A percentile compares a stretch with the other conserved stretches of the same genome.
These are phyloP conservation scores for Heliconius nattereri DNA, from an alignment of 1,140 invertebrate species.

Conservation along the genomic window DNA sequence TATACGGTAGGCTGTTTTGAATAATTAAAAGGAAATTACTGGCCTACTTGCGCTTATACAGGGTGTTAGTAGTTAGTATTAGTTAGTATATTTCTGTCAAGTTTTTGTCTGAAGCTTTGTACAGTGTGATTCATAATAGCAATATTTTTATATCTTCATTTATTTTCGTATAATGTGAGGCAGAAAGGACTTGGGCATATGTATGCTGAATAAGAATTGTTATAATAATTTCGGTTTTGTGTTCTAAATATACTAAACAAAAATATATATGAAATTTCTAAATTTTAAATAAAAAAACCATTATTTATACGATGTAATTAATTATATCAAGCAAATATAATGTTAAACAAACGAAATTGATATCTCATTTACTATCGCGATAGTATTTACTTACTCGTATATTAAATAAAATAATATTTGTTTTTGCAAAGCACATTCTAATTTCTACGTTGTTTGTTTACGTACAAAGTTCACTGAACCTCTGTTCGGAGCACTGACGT, in stretches of 20 bases:
- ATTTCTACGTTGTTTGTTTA: slow-evolving; percentile 25
- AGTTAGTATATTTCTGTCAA: background rate
- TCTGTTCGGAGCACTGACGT: slow-evolving; percentile 26
- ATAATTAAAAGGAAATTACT: slow-evolving; percentile 7
- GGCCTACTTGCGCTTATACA: background rate
- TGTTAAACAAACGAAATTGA: background rate
- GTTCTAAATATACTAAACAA: too few species aligned
- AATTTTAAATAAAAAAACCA: background rate
- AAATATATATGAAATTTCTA: too few species aligned
- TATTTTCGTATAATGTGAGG: background rate
- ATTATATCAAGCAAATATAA: background rate
- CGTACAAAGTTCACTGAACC: slow-evolving; percentile 22
- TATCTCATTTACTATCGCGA: background rate
- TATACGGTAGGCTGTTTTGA: background rate
- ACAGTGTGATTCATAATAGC: background rate
- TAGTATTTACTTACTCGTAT: slow-evolving; percentile 15
- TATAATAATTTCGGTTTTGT: too few species aligned
- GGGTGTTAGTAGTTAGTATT: background rate
- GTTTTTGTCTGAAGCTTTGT: background rate
- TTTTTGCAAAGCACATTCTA: slow-evolving; percentile 4
- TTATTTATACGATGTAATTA: background rate
- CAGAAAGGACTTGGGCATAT: background rate
- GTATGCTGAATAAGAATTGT: too few species aligned
- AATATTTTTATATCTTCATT: background rate
- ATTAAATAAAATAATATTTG: background rate